Percentiles rank a stretch among this genome's conserved stretches.
Evolutionary conservation across 2,888 invertebrate genomes (phyloP).

Genomic region (Caenorhabditis drosophilae): DNA sequence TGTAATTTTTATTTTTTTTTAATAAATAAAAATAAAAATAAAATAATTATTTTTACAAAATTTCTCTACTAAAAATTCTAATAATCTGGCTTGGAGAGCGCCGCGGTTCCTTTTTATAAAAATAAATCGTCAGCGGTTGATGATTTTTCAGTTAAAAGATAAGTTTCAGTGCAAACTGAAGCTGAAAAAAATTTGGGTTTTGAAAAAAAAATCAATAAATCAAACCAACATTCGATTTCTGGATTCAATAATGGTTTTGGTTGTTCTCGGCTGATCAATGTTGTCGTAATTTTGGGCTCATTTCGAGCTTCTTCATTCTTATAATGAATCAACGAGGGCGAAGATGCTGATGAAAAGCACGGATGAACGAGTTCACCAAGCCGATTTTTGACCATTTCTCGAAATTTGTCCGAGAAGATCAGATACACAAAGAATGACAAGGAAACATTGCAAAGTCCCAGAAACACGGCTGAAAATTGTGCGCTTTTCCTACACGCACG

Average conservation of each 20-base stretch:
- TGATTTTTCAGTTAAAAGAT: constrained; percentile 28
- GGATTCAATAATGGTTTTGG: not conserved
- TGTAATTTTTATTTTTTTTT: no score
- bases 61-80: no score
- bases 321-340: not conserved
- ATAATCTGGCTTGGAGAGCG: no score
- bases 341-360: not conserved
- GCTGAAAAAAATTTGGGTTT: constrained; percentile 12
- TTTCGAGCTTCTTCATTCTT: not conserved
- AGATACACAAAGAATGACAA: constrained; percentile 66
- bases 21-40: no score
- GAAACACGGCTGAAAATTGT: constrained; percentile 50
- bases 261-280: not conserved
- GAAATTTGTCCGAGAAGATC: constrained; percentile 59
- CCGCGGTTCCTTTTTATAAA: no score
- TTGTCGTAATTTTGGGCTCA: not conserved
- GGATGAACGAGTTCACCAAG: not conserved
- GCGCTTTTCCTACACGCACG: not conserved
- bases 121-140: constrained; percentile 25
- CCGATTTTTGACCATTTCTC: constrained; percentile 53
- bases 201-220: no score
- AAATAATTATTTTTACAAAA: not conserved
- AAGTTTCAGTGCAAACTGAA: constrained; percentile 32
- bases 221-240: constrained; percentile 2
- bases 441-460: constrained; percentile 64